These are phyloP conservation scores for Sphyrna mokarran DNA, from an alignment of 2,113 vertebrate species.

Conservation along the genomic window DNA sequence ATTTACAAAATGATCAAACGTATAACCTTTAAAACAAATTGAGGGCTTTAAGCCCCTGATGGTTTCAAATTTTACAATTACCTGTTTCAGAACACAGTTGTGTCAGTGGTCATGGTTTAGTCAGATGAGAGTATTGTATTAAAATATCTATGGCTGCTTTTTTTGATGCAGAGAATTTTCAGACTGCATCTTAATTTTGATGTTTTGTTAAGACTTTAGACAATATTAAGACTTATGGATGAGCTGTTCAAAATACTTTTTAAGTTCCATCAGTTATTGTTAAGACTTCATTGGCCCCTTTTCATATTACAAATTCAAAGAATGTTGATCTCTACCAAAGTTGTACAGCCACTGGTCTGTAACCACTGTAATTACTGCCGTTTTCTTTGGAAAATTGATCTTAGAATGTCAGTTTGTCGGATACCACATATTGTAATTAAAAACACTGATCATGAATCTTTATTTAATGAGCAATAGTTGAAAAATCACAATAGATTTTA, in stretches of 20 bases:
- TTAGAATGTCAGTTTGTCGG: conserved; percentile 23
- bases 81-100: background rate
- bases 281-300: conserved; percentile 15
- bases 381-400: background rate
- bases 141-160: conserved; percentile 35
- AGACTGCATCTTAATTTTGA: conserved; percentile 18
- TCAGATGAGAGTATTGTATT: conserved; percentile 21
- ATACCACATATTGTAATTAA: conserved; percentile 21
- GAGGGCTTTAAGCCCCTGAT: background rate
- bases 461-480: conserved; percentile 31
- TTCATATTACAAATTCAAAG: conserved; percentile 31
- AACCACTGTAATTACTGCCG: conserved; percentile 15
- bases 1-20: conserved; percentile 1
- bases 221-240: background rate
- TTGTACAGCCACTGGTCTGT: conserved; percentile 30
- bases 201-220: conserved; percentile 23
- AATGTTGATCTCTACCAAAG: conserved; percentile 33
- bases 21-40: background rate
- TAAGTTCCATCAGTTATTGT: background rate
- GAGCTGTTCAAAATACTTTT: conserved; percentile 18
- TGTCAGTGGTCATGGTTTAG: conserved; percentile 14
- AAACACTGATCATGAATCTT: conserved; percentile 33
- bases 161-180: background rate
- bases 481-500: conserved; percentile 21
- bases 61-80: conserved; percentile 28